These are phyloP conservation scores for Hydropotes inermis DNA, from an alignment of 2,113 vertebrate genomes.

Conservation along the genomic window DNA sequence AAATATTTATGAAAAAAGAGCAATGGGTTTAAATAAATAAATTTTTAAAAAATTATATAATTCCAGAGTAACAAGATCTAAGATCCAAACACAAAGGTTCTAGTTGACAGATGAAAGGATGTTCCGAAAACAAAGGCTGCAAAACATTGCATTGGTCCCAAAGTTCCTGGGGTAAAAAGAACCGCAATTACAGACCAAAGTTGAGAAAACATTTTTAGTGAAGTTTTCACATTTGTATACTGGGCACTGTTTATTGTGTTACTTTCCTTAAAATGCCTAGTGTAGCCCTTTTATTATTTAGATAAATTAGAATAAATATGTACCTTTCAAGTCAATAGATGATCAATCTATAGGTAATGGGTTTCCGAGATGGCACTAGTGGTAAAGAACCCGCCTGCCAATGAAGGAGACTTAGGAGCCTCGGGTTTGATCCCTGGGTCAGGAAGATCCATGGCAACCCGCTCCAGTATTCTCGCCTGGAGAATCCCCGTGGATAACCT, in stretches of 20 bases:
- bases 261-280: neutral
- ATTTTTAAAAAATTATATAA: neutral
- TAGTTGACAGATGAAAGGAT: neutral
- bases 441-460: neutral
- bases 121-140: constrained; percentile 12
- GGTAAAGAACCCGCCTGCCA: neutral
- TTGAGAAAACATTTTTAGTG: neutral
- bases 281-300: neutral
- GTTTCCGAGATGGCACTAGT: neutral
- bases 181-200: neutral
- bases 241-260: neutral
- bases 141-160: neutral
- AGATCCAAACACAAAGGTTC: neutral
- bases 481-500: neutral
- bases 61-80: neutral
- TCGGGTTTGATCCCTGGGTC: neutral
- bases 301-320: neutral
- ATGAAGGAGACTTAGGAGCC: neutral
- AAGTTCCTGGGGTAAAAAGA: neutral
- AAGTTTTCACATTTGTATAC: neutral
- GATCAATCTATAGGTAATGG: neutral
- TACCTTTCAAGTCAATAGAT: neutral
- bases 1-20: neutral
- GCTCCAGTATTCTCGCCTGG: neutral
- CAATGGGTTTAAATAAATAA: neutral